Evolutionary conservation across 2,797 vertebrate species (phyloP), one percentile per base, ranked within the genome.

Genomic region (Amniataba percoides): DNA sequence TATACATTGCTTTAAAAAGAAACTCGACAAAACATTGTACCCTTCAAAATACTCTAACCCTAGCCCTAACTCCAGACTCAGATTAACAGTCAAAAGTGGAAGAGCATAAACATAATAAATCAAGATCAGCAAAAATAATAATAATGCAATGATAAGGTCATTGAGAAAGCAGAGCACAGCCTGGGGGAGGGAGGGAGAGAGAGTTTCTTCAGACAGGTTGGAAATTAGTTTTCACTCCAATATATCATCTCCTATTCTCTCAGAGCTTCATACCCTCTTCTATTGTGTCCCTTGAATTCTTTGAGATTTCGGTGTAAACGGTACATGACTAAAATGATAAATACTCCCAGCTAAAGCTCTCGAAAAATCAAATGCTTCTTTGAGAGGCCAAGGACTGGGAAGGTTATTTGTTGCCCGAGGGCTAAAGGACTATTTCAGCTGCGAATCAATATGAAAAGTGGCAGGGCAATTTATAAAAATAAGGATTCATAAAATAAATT

Each of bases 151-250:
- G 84, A 92, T 91, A 92, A 92, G 92, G 90, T 93, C 90, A 87
- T 85, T 88, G 87, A 71, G 81, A 86, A 91, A 83, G 84, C 85
- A 87, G 85, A 77, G 82, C 84, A 81, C 84, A 85, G 86, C 89
- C 84, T 43, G 69, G 71, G 78, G 88, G 74, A 78, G 81, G 77
- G 84, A 71, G 74, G 58, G 78, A 52, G 73, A 76, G 78, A 82
- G 81, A 86, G 83, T 85, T 90, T 89, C 77, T 84, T 86, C 60
- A 91, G 92, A 94, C 92, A 94, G 92, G 81, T 90, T 90, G 85
- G 92, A 94, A 95, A 95, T 95, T 84, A 94, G 91, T 95, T 94
- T 95, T 93, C 88, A 85, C 90, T 93, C 78, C 86, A 90, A 95
- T 93, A 94, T 89, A 94, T 95, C 93, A 94, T 94, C 90, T 88